These are phyloP conservation scores for Lithobates sylvaticus DNA, from an alignment of 2,797 vertebrate species.

Conservation along the genomic window DNA sequence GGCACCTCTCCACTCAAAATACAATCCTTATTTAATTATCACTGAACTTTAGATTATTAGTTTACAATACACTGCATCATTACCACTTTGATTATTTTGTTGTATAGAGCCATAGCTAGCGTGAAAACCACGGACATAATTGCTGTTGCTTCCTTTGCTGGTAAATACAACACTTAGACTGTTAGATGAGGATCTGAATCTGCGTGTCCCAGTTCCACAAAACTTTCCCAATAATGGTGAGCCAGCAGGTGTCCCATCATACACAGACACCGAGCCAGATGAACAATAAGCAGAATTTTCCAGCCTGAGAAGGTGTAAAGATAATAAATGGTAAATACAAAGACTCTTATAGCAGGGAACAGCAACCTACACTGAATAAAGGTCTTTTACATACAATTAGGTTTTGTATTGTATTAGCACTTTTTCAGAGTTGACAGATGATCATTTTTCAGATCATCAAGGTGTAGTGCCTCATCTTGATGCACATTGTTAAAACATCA, in stretches of 20 bases:
- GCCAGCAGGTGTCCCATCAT: slow-evolving; percentile 43
- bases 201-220: slow-evolving; percentile 10
- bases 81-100: slow-evolving; percentile 45
- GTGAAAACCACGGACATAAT: slow-evolving; percentile 44
- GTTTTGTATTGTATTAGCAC: too few species aligned
- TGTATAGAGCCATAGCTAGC: slow-evolving; percentile 17
- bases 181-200: slow-evolving; percentile 40
- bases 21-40: too few species aligned
- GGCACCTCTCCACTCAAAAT: background rate
- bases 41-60: too few species aligned
- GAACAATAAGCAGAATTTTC: slow-evolving; percentile 16
- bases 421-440: too few species aligned
- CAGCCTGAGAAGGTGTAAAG: slow-evolving; percentile 12
- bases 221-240: slow-evolving; percentile 39
- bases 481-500: too few species aligned
- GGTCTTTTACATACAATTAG: too few species aligned
- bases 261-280: slow-evolving; percentile 37
- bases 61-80: background rate
- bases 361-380: background rate
- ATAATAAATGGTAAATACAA: background rate
- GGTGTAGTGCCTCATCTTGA: too few species aligned
- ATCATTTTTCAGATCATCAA: too few species aligned
- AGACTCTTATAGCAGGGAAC: background rate
- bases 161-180: slow-evolving; percentile 40
- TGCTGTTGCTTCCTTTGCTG: slow-evolving; percentile 35